These are phyloP conservation scores for Pegoplata infirma DNA, from an alignment of 2,888 invertebrate genomes.

Conservation along the genomic window DNA sequence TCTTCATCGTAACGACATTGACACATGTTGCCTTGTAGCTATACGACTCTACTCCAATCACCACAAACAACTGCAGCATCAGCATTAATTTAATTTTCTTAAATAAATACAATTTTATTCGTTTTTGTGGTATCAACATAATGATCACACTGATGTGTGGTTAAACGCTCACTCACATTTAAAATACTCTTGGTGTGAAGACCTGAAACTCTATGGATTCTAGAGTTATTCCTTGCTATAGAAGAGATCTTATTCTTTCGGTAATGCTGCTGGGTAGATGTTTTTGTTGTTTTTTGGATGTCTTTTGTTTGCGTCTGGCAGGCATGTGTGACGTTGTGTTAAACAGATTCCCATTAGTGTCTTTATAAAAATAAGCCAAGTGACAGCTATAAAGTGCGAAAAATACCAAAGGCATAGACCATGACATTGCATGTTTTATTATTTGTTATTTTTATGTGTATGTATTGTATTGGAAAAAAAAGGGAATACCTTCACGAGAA, in stretches of 20 bases:
- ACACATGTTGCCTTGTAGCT: constrained; percentile 43
- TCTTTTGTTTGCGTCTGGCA: constrained; percentile 38
- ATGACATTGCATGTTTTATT: constrained; percentile 47
- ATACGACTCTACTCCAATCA: not conserved
- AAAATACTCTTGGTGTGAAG: constrained; percentile 5
- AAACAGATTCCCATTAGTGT: constrained; percentile 64
- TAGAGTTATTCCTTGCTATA: not conserved
- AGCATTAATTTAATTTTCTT: constrained; percentile 28
- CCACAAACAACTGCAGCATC: constrained; percentile 30
- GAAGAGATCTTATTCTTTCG: not conserved
- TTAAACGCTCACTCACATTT: constrained; percentile 29
- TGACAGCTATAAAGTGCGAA: constrained; percentile 62
- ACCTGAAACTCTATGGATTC: constrained; percentile 17
- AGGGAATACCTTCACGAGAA: not conserved
- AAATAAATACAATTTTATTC: constrained; percentile 20
- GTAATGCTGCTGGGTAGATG: not conserved
- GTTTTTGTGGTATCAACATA: constrained; percentile 33
- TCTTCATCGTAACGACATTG: constrained; percentile 39
- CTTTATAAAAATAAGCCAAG: constrained; percentile 49
- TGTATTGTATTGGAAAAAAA: too few species aligned
- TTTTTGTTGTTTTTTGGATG: constrained; percentile 7
- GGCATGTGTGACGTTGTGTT: constrained; percentile 61
- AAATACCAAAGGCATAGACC: constrained; percentile 53
- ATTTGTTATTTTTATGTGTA: not conserved
- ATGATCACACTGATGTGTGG: constrained; percentile 52